A percentile compares a stretch with the other conserved stretches of the same genome.
Evolutionary conservation across 2,113 vertebrate genomes (phyloP).

Genomic region (Pardalotus punctatus): DNA sequence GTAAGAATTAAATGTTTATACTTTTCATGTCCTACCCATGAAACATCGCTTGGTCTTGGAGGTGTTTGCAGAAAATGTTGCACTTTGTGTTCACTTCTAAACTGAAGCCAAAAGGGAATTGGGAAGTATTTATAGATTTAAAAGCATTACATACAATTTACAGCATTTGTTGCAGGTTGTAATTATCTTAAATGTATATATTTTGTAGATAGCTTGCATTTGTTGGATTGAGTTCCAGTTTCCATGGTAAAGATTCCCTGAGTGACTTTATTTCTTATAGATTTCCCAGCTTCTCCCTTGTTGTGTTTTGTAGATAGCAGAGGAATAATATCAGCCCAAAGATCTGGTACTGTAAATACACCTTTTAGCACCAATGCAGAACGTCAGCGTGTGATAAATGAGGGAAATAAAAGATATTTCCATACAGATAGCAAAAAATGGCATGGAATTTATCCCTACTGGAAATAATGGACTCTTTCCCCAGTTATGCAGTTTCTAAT

Average conservation of each 20-base stretch:
- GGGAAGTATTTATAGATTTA: not conserved
- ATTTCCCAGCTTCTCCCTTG: not conserved
- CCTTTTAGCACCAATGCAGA: not conserved
- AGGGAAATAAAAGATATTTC: not conserved
- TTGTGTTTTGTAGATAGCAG: not conserved
- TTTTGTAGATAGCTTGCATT: not conserved
- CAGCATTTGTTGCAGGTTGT: not conserved
- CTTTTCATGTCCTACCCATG: not conserved
- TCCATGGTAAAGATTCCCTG: not conserved
- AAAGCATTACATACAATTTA: not conserved
- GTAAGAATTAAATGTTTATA: not conserved
- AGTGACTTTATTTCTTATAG: not conserved
- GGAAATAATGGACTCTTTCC: not conserved
- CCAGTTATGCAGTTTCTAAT: not conserved
- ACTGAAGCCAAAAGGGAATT: not conserved
- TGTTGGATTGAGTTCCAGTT: not conserved
- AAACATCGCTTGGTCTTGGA: not conserved
- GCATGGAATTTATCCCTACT: not conserved
- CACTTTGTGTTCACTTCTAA: not conserved
- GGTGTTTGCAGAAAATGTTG: not conserved
- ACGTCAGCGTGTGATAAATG: accelerated
- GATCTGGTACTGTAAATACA: not conserved
- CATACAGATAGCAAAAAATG: not conserved
- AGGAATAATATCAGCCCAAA: not conserved
- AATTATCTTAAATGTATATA: not conserved